Base-by-base conservation (phyloP, 2,113 vertebrate species). In the Melanerpes formicivorus region DNA sequence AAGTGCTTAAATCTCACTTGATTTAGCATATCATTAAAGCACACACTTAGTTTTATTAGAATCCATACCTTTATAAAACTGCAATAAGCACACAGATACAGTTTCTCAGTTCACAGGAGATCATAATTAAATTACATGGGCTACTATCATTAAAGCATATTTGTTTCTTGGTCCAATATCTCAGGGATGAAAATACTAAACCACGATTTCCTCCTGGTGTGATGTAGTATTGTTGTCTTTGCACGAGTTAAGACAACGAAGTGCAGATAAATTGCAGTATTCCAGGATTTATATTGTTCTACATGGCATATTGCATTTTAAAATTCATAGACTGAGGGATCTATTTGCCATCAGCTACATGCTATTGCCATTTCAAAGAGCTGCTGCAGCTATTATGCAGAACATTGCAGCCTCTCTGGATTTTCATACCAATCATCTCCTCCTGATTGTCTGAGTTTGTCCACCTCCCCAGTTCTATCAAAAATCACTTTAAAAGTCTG, bases 301-400 rank as follows among this genome's bases (percentile, higher is more conserved):
- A 19, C 59, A 55, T 30, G 48, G 58, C 65, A 64, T 87, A 89
- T 15, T 91, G 54, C 73, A 58, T 87, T 91, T 96, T 86, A 78
- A 94, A 95, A 93, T 91, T 94, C 84, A 92, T 90, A 91, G 80
- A 78, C 9, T 62, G 89, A 80, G 62, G 80, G 84, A 87, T 91
- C 75, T 91, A 9, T 94, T 87, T 95, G 89, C 84, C 76, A 89
- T 93, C 71, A 92, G 65, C 65, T 83, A 18, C 54, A 25, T 58
- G 29, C 58, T 90, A 69, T 75, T 93, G 70, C 65, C 64, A 93
- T 89, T 92, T 50, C 76, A 91, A 83, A 76, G 69, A 80, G 84
- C 62, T 87, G 44, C 87, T 78, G 54, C 54, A 86, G 58, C 76
- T 69, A 29, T 86, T 30, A 84, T 60, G 62, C 70, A 72, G 85